A percentile compares a stretch with the other conserved stretches of the same genome.
Evolutionary conservation across 2,113 vertebrate genomes (phyloP).

Genomic region (Leptocoma aspasia): DNA sequence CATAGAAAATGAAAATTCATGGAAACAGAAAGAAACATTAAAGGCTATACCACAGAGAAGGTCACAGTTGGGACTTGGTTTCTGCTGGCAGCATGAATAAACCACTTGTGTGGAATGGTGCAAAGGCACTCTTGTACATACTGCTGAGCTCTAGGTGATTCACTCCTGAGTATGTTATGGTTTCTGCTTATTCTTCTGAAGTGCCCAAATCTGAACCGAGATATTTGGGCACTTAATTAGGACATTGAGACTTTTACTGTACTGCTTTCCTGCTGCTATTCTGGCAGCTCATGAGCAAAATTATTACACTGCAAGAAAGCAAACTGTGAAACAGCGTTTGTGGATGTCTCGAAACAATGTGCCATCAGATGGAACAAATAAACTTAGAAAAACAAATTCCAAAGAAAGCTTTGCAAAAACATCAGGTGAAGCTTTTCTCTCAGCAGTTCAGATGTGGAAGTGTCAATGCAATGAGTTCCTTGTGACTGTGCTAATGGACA

Average conservation of each 20-base stretch:
- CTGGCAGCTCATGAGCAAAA: not conserved
- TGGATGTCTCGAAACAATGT: not conserved
- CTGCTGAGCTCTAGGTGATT: not conserved
- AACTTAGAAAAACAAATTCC: not conserved
- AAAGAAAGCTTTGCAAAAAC: not conserved
- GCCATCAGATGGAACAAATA: not conserved
- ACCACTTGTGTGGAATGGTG: not conserved
- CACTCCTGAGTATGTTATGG: not conserved
- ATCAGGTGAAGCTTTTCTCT: not conserved
- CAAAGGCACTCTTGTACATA: not conserved
- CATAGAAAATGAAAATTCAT: not conserved
- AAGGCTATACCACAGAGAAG: not conserved
- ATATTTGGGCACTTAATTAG: not conserved
- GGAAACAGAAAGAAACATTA: not conserved
- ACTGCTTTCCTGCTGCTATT: not conserved
- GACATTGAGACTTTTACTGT: not conserved
- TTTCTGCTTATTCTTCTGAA: not conserved
- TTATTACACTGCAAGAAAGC: not conserved
- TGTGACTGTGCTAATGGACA: not conserved
- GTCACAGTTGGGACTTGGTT: not conserved
- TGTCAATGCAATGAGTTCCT: not conserved
- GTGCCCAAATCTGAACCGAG: not conserved
- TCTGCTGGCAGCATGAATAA: not conserved
- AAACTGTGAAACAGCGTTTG: not conserved
- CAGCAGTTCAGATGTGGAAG: not conserved